Conservation (phyloP, 1,140 invertebrate species). For the Pachypsylla venusta region DNA sequence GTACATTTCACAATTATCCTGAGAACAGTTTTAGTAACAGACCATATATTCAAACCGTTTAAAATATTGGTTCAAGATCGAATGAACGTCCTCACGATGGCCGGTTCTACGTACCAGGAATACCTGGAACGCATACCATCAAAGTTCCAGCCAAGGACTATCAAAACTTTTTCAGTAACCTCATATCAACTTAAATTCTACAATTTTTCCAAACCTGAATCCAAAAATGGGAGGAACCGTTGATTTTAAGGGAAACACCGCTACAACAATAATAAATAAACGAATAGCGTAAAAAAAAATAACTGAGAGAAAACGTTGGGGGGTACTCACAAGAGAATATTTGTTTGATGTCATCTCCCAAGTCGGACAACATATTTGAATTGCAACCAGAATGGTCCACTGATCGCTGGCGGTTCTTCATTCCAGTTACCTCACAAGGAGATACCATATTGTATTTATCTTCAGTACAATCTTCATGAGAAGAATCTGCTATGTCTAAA, state of each 20-base stretch:
- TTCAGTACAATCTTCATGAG: background rate
- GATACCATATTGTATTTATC: slow-evolving; percentile 6
- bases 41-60: no score
- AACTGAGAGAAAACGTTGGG: no score
- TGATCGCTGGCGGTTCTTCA: no score
- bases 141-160: no score
- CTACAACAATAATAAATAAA: background rate
- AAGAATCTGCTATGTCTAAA: background rate
- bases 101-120: no score
- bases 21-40: no score
- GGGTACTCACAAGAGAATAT: slow-evolving; percentile 2
- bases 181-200: background rate
- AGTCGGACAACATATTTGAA: background rate
- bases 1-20: no score
- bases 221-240: background rate
- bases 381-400: background rate
- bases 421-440: background rate
- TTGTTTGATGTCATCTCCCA: slow-evolving; percentile 1
- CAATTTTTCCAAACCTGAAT: background rate
- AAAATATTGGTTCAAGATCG: no score
- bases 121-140: no score
- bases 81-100: no score
- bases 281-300: no score
- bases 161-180: background rate
- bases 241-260: background rate